A percentile compares a stretch with the other conserved stretches of the same genome.
Conservation (phyloP, 2,888 invertebrate species). For the Danaus chrysippus region DNA sequence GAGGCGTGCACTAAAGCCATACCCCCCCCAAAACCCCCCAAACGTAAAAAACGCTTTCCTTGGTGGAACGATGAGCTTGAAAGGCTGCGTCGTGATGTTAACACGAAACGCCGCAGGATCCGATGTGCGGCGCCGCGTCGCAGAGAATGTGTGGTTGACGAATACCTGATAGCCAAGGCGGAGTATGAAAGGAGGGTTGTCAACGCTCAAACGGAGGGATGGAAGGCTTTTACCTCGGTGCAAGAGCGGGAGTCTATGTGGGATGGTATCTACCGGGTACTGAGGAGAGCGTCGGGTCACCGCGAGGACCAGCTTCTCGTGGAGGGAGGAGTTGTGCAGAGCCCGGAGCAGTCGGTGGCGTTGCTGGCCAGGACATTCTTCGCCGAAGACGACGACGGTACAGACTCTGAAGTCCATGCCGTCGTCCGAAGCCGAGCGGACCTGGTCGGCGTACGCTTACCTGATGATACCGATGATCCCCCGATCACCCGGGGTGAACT, state of each 20-base stretch:
- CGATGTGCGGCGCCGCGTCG: neutral
- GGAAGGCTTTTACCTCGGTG: slow-evolving; percentile 27
- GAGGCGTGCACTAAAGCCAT: neutral
- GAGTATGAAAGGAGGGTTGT: slow-evolving; percentile 5
- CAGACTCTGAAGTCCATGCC: neutral
- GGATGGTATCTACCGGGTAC: slow-evolving; percentile 29
- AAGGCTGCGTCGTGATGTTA: neutral
- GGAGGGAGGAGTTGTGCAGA: neutral
- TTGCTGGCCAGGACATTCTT: no score
- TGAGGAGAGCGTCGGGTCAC: slow-evolving; percentile 5
- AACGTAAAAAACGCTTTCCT: neutral
- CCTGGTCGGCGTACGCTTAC: neutral
- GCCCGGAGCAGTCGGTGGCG: neutral
- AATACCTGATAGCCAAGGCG: slow-evolving; percentile 16
- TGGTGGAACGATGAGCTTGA: neutral
- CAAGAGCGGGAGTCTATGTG: slow-evolving; percentile 26
- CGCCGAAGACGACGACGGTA: no score
- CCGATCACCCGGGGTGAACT: neutral
- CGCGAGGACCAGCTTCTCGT: neutral
- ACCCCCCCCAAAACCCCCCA: neutral
- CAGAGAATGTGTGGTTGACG: neutral
- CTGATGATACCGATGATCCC: neutral
- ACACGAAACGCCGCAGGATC: neutral
- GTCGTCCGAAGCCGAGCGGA: no score
- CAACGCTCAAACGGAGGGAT: slow-evolving; percentile 12